Conservation (phyloP, 1,140 invertebrate genomes). For the Panagrolaimus sp. region DNA sequence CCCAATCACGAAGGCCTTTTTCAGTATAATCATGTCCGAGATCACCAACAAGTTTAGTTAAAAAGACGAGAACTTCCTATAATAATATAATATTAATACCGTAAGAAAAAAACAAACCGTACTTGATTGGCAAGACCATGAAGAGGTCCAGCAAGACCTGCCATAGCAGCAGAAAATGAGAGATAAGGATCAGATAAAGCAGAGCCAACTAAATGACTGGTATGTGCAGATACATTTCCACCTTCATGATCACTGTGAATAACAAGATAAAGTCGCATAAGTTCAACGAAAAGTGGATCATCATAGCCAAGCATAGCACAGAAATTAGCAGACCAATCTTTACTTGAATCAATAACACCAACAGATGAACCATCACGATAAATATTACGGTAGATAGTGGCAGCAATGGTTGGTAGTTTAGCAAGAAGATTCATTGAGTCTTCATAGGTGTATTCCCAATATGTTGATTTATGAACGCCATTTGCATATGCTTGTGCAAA, state of each 20-base stretch:
- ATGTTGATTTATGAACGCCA: constrained; percentile 76
- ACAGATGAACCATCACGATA: constrained; percentile 79
- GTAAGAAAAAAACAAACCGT: constrained; percentile 15
- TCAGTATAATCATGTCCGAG: constrained; percentile 73
- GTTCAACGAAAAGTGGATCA: constrained; percentile 76
- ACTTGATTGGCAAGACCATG: constrained; percentile 90
- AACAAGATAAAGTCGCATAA: constrained; percentile 87
- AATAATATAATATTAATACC: constrained; percentile 6
- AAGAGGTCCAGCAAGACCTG: constrained; percentile 85
- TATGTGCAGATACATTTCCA: constrained; percentile 89
- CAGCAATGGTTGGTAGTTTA: constrained; percentile 85
- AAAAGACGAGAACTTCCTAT: constrained; percentile 74
- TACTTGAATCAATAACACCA: constrained; percentile 76
- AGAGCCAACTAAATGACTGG: constrained; percentile 87
- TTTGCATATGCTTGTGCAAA: constrained; percentile 83
- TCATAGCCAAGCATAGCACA: constrained; percentile 84
- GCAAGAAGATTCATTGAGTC: constrained; percentile 93
- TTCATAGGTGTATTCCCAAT: constrained; percentile 78
- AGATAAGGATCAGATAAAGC: constrained; percentile 89
- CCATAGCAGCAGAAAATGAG: constrained; percentile 85
- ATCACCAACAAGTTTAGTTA: constrained; percentile 72
- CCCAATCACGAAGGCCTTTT: constrained; percentile 81
- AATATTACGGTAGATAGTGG: constrained; percentile 85
- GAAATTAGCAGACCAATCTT: constrained; percentile 92
- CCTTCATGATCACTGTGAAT: constrained; percentile 71